Conservation (phyloP, 2,797 vertebrate genomes). For the Heliangelus exortis region DNA sequence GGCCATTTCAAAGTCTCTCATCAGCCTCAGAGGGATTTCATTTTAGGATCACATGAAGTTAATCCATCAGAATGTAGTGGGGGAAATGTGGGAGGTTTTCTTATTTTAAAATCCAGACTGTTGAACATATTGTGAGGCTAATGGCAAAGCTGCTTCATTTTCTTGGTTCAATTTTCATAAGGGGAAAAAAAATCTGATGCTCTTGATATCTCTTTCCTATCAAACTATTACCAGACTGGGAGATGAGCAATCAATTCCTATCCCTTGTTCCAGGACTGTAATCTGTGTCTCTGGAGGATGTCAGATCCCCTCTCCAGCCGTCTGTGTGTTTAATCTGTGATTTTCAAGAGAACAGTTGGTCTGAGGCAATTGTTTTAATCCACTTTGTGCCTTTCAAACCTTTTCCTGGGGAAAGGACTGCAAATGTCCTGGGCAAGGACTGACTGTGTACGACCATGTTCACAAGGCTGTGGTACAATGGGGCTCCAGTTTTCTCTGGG, state of each 20-base stretch:
- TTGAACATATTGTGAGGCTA: not conserved
- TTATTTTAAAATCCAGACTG: not conserved
- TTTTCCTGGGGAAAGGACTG: not conserved
- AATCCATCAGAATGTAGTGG: not conserved
- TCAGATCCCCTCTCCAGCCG: not conserved
- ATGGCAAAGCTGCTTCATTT: not conserved
- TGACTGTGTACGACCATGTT: not conserved
- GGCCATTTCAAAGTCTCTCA: not conserved
- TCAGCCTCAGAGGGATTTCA: not conserved
- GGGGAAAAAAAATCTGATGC: not conserved
- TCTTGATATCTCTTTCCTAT: not conserved
- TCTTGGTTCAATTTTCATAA: not conserved
- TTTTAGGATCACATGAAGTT: not conserved
- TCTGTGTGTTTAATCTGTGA: not conserved
- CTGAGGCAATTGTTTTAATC: not conserved
- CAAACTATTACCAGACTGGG: accelerated
- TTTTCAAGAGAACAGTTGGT: not conserved
- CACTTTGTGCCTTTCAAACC: not conserved
- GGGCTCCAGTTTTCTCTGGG: not conserved
- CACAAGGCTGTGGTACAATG: not conserved
- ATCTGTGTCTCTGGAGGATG: not conserved
- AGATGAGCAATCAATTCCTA: not conserved
- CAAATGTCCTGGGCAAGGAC: not conserved
- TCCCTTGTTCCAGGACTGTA: not conserved
- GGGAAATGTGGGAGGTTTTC: not conserved